phyloP scores from a whole-genome alignment of 2,113 vertebrate genomes.

The Thamnophis sirtalis region DNA sequence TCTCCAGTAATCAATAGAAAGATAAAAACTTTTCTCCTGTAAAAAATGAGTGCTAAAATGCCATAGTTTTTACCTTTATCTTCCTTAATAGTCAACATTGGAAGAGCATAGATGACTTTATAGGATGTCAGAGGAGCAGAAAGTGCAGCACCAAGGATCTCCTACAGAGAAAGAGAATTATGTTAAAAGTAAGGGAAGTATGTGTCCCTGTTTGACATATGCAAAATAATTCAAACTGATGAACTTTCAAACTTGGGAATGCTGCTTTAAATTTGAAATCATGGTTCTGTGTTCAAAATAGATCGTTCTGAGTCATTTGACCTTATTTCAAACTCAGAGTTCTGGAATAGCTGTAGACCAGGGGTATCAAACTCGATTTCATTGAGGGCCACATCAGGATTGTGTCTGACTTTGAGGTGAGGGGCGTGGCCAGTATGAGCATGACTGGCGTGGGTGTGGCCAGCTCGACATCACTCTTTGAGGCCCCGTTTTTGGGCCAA shows the following conservation, averaged over 20 bases:
- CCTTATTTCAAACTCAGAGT: background rate
- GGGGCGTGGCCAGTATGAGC: too few species aligned
- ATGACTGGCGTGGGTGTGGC: too few species aligned
- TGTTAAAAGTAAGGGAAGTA: background rate
- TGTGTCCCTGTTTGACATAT: background rate
- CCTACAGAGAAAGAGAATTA: conserved; percentile 66
- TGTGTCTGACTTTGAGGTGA: too few species aligned
- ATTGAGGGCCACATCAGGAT: too few species aligned
- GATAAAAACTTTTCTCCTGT: background rate
- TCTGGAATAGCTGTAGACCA: background rate
- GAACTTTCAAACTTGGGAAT: background rate
- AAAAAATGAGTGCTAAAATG: background rate
- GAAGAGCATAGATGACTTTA: conserved; percentile 86
- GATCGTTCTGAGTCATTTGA: background rate
- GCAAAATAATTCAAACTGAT: background rate
- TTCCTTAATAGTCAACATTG: conserved; percentile 98
- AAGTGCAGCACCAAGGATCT: conserved; percentile 86
- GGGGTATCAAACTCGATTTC: too few species aligned
- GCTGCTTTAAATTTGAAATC: background rate
- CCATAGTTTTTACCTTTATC: conserved; percentile 84
- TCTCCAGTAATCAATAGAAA: background rate
- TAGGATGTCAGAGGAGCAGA: conserved; percentile 85
- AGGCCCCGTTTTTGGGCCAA: too few species aligned
- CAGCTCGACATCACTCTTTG: too few species aligned
- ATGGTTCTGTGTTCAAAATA: background rate